phyloP scores from a whole-genome alignment of 2,113 vertebrate species.

The Ameiurus melas region DNA sequence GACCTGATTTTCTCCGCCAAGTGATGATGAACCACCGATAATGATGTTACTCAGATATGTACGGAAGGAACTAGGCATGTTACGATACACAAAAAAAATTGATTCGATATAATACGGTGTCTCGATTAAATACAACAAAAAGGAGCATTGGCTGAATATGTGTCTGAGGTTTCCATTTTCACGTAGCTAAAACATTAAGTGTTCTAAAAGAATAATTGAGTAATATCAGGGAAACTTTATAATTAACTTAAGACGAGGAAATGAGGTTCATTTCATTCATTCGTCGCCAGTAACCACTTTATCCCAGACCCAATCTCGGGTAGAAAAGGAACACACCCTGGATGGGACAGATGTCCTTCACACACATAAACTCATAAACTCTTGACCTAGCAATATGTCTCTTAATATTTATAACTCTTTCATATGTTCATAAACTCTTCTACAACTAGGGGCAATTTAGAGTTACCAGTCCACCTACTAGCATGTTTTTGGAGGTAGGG shows the following conservation, averaged over 20 bases:
- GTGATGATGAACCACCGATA: neutral
- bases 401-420: too few relatives aligned
- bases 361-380: neutral
- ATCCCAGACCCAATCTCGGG: neutral
- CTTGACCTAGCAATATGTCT: too few relatives aligned
- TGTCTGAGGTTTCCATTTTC: neutral
- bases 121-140: neutral
- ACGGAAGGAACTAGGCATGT: neutral
- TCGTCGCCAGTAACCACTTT: neutral
- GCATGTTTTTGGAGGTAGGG: neutral
- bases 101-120: neutral
- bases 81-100: neutral
- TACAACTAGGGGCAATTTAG: neutral
- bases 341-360: neutral
- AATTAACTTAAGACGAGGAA: neutral
- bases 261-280: neutral
- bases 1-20: neutral
- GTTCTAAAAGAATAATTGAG: neutral
- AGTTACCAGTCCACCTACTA: neutral
- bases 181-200: neutral
- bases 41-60: neutral
- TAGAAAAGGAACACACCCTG: neutral
- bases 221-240: neutral
- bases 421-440: neutral
- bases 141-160: neutral